Conservation (phyloP, 2,888 invertebrate genomes). For the Parnassius apollo region DNA sequence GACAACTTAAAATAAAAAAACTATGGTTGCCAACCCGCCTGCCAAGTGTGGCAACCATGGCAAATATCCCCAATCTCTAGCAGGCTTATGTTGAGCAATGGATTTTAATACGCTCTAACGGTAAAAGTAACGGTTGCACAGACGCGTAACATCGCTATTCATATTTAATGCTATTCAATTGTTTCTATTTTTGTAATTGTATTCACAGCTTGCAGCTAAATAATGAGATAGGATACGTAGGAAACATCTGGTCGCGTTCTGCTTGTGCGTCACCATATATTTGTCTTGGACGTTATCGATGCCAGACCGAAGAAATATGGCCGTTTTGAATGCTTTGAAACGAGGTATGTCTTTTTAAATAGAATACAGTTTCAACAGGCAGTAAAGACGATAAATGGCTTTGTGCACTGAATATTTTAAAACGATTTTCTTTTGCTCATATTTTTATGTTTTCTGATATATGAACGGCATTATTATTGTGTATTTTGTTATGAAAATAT, state of each 20-base stretch:
- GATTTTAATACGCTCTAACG: no score
- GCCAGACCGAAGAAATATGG: constrained; percentile 8
- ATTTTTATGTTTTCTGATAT: no score
- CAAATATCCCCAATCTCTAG: no score
- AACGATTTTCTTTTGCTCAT: neutral
- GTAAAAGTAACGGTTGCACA: no score
- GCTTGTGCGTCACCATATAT: constrained; percentile 23
- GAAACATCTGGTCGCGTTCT: constrained; percentile 26
- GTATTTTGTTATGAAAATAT: no score
- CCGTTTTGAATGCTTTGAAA: constrained; percentile 2
- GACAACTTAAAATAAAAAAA: no score
- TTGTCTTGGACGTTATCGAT: constrained; percentile 26
- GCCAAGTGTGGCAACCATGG: no score
- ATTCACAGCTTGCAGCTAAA: constrained; percentile 26
- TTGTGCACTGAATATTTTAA: constrained; percentile 2
- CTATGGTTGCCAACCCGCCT: no score
- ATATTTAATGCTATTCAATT: constrained; percentile 10
- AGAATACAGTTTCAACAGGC: constrained; percentile 13
- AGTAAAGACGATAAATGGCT: constrained; percentile 2
- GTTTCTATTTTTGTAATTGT: constrained; percentile 23
- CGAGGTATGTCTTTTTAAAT: constrained; percentile 21
- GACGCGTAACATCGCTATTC: constrained; percentile 2
- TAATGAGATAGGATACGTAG: constrained; percentile 10
- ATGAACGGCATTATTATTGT: no score
- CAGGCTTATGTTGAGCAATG: no score